A percentile compares a stretch with the other conserved stretches of the same genome.
Conservation (phyloP, 1,140 invertebrate genomes). For the Pseudachorutes palmiensis region DNA sequence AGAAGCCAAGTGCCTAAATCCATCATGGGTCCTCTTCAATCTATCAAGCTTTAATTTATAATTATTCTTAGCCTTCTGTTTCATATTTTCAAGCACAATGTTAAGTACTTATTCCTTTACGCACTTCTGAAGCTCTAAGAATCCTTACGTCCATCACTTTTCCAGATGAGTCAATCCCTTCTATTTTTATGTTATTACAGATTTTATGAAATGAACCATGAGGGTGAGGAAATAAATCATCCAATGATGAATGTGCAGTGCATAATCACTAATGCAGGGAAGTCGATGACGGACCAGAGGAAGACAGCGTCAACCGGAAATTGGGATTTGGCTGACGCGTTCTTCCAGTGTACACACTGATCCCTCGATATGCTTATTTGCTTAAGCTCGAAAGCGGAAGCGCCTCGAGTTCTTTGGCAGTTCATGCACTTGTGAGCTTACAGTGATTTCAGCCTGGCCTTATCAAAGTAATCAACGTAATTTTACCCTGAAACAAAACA, state of each 20-base stretch:
- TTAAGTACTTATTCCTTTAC: neutral
- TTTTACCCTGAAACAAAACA: neutral
- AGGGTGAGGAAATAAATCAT: too few species aligned
- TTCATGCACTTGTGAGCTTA: neutral
- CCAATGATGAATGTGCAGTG: neutral
- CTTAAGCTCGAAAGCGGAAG: neutral
- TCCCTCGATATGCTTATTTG: neutral
- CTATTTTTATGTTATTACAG: neutral
- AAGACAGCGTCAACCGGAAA: neutral
- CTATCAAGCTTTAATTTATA: neutral
- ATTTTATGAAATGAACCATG: too few species aligned
- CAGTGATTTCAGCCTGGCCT: neutral
- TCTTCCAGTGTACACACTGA: neutral
- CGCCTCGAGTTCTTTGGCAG: neutral
- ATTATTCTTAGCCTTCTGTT: neutral
- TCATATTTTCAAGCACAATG: neutral
- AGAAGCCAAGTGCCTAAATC: neutral
- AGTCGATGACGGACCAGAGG: neutral
- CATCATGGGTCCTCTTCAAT: neutral
- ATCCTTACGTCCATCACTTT: neutral
- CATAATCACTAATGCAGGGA: neutral
- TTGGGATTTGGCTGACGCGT: neutral
- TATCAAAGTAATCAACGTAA: neutral
- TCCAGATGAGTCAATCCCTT: neutral
- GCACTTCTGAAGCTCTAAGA: neutral